A percentile compares a stretch with the other conserved stretches of the same genome.
These are phyloP conservation scores for Hoplodrina ambigua DNA, from an alignment of 2,888 invertebrate species.

Conservation along the genomic window DNA sequence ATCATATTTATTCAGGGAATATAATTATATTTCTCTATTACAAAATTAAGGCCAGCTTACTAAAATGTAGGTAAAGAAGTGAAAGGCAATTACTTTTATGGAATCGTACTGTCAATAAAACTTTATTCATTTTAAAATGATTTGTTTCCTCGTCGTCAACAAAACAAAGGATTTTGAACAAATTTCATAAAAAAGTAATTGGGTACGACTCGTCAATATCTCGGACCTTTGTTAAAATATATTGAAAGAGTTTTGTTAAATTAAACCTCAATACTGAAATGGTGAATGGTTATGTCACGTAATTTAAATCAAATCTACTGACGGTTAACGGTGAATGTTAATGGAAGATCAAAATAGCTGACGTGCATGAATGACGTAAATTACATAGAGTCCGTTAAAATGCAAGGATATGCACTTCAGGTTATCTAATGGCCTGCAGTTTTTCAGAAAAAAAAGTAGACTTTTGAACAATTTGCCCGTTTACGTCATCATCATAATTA, in stretches of 20 bases:
- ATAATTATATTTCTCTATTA: neutral
- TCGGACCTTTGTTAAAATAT: constrained; percentile 31
- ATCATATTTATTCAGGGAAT: neutral
- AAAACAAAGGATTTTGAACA: constrained; percentile 20
- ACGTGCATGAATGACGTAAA: neutral
- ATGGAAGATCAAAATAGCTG: neutral
- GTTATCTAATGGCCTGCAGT: neutral
- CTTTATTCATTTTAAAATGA: constrained; percentile 35
- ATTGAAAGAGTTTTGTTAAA: constrained; percentile 24
- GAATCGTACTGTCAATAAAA: constrained; percentile 14
- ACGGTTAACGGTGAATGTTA: neutral
- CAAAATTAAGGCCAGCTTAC: neutral
- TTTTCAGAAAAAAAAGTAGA: neutral
- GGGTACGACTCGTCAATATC: constrained; percentile 23
- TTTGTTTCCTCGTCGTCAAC: constrained; percentile 22
- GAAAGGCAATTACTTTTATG: neutral
- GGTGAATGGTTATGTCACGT: neutral
- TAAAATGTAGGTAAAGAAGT: constrained; percentile 6
- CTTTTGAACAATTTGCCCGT: too few species aligned
- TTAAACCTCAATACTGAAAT: constrained; percentile 12
- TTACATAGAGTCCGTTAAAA: neutral
- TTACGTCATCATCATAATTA: too few species aligned
- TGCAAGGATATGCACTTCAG: neutral
- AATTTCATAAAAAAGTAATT: constrained; percentile 38
- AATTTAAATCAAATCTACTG: constrained; percentile 13